A percentile compares a stretch with the other conserved stretches of the same genome.
Evolutionary conservation across 1,140 invertebrate species (phyloP).

Genomic region (Drosophila subobscura): DNA sequence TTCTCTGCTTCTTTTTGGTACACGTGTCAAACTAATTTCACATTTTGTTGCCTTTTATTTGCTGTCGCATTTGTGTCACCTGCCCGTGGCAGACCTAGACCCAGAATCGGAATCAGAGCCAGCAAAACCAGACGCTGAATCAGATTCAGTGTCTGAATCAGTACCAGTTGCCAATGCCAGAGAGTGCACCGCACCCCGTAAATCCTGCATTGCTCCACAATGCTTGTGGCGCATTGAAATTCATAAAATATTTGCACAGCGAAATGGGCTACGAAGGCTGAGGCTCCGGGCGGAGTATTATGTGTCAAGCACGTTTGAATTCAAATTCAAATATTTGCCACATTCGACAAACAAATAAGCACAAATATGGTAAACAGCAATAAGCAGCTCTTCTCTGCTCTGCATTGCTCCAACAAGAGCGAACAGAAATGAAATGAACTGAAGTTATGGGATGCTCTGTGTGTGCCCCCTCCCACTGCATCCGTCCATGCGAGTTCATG

Average conservation of each 20-base stretch:
- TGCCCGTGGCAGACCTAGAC: slow-evolving; percentile 1
- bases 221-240: slow-evolving; percentile 72
- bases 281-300: slow-evolving; percentile 67
- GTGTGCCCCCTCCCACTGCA: neutral
- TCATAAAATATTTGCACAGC: slow-evolving; percentile 79
- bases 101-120: too few relatives aligned
- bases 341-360: slow-evolving; percentile 78
- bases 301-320: slow-evolving; percentile 81
- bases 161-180: neutral
- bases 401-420: slow-evolving; percentile 1
- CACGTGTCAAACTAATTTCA: slow-evolving; percentile 80
- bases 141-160: too few relatives aligned
- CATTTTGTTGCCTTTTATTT: slow-evolving; percentile 78
- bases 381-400: slow-evolving; percentile 46
- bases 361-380: slow-evolving; percentile 79
- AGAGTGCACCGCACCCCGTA: slow-evolving; percentile 9
- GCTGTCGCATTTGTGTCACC: slow-evolving; percentile 67
- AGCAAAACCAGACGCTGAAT: too few relatives aligned
- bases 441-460: slow-evolving; percentile 8
- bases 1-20: slow-evolving; percentile 35
- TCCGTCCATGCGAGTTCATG: neutral
- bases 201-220: neutral
- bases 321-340: slow-evolving; percentile 80
- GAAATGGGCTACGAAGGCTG: slow-evolving; percentile 67
- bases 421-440: slow-evolving; percentile 17